Evolutionary conservation across 2,797 vertebrate species (phyloP), one percentile per base, ranked within the genome.

Genomic region (Poeciliopsis turneri): DNA sequence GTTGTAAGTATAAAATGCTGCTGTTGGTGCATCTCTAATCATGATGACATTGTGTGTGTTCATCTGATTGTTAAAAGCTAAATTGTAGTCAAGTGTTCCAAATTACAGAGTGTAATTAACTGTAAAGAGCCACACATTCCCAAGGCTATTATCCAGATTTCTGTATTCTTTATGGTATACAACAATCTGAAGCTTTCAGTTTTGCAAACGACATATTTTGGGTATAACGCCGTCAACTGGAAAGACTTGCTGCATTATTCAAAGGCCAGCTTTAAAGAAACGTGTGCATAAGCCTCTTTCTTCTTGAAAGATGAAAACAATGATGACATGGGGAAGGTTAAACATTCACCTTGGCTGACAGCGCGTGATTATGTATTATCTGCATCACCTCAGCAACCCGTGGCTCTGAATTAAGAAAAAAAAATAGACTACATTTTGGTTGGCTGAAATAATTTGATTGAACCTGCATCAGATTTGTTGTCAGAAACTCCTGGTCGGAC

Each of bases 401-500:
- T 30, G 81, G 59, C 43, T 76, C 84, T 75, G 41, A 46, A 55
- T 59, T 70, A 39, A 69, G 16, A 74, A 74, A 64, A 72, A 43
- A 69, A 74, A 20, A 69, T 33, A 61, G 20, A n/a, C 76, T 49
- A 36, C 80, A 61, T 53, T 86, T 82, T 79, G 76, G 79, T 75
- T 80, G 12, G 69, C 59, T 80, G 82, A 69, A 43, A 69, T n/a
- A 25, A 78, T 90, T 82, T 88, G 84, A 92, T 87, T 89, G 88
- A 86, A 82, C 85, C 88, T 80, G 82, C 82, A 86, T 93, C 91
- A 91, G 86, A 88, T 92, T 49, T 82, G 85, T 79, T 84, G 83
- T 84, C 82, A 74, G 80, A 68, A 80, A 84, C 51, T 74, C 86
- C 82, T 84, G 85, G 87, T 36, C 6, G 80, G 46, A 77, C 82